A percentile compares a stretch with the other conserved stretches of the same genome.
Evolutionary conservation across 37 sponge, comb jelly and placozoan species (phyloP).

Genomic region (Sycon ciliatum): DNA sequence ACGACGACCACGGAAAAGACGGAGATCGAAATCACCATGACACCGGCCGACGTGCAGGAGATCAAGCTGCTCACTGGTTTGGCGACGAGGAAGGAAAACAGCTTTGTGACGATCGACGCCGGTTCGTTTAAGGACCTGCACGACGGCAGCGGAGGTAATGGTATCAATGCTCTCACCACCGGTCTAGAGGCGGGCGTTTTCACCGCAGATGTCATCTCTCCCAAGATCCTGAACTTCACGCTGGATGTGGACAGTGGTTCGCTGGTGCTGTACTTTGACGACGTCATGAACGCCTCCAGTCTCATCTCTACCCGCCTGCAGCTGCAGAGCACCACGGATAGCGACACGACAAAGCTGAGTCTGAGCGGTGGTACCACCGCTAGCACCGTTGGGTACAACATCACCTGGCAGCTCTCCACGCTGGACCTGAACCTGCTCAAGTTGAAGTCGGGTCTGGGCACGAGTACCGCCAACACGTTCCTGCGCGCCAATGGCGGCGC

Average conservation of each 20-base stretch:
- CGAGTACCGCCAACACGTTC: slow-evolving; percentile 32
- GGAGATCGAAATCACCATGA: not conserved
- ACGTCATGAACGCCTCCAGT: slow-evolving; percentile 68
- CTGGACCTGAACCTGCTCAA: too few species aligned
- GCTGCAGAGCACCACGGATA: slow-evolving; percentile 42
- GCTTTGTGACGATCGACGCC: slow-evolving; percentile 47
- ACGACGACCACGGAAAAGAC: not conserved
- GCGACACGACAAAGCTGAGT: slow-evolving; percentile 27
- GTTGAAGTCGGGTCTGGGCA: slow-evolving; percentile 47
- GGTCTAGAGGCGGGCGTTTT: slow-evolving; percentile 20
- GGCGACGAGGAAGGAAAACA: slow-evolving; percentile 5
- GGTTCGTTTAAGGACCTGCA: slow-evolving; percentile 48
- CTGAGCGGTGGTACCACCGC: slow-evolving; percentile 42
- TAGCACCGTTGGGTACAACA: slow-evolving; percentile 46
- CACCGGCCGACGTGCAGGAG: not conserved
- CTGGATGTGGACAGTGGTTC: slow-evolving; percentile 36
- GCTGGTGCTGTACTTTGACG: slow-evolving; percentile 53
- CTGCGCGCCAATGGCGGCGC: not conserved
- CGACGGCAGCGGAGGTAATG: too few species aligned
- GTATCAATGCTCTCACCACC: slow-evolving; percentile 25
- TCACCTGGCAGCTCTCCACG: slow-evolving; percentile 40
- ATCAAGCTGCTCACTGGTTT: not conserved
- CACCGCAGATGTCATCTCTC: slow-evolving; percentile 68
- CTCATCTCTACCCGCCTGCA: slow-evolving; percentile 53
- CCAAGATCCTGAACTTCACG: slow-evolving; percentile 32